These are phyloP conservation scores for Nibea albiflora DNA, from an alignment of 2,113 vertebrate species.

Conservation along the genomic window DNA sequence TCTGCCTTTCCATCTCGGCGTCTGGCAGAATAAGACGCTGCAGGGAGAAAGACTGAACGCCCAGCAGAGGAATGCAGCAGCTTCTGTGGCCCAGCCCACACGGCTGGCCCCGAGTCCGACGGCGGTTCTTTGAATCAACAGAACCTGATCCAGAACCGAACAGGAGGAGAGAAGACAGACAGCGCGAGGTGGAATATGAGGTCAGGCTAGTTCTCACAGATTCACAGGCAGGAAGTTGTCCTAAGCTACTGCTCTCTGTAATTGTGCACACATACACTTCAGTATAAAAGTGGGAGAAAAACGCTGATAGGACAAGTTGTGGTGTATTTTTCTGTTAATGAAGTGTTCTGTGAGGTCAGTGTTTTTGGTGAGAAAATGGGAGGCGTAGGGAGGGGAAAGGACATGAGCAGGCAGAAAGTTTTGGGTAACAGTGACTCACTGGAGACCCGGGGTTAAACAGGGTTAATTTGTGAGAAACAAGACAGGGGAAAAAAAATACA, in stretches of 20 bases:
- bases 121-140: slow-evolving; percentile 75
- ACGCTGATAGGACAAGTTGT: slow-evolving; percentile 59
- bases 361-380: slow-evolving; percentile 54
- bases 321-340: slow-evolving; percentile 59
- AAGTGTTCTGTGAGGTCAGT: slow-evolving; percentile 44
- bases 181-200: slow-evolving; percentile 56
- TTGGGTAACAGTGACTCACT: slow-evolving; percentile 45
- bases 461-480: slow-evolving; percentile 42
- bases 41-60: slow-evolving; percentile 71
- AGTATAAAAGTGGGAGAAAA: slow-evolving; percentile 29
- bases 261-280: slow-evolving; percentile 17
- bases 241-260: slow-evolving; percentile 28
- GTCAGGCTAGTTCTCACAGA: slow-evolving; percentile 62
- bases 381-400: slow-evolving; percentile 16
- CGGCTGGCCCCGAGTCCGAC: slow-evolving; percentile 58
- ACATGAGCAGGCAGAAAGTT: slow-evolving; percentile 52
- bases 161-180: slow-evolving; percentile 56
- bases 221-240: slow-evolving; percentile 45
- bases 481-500: slow-evolving; percentile 4
- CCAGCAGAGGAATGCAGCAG: slow-evolving; percentile 77
- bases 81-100: slow-evolving; percentile 73
- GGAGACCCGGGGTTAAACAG: slow-evolving; percentile 36
- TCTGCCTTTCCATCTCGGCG: slow-evolving; percentile 46
- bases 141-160: slow-evolving; percentile 74
- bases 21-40: slow-evolving; percentile 51